Base-by-base conservation (phyloP, 2,797 vertebrate genomes). In the Melanotaenia maccullochi region DNA sequence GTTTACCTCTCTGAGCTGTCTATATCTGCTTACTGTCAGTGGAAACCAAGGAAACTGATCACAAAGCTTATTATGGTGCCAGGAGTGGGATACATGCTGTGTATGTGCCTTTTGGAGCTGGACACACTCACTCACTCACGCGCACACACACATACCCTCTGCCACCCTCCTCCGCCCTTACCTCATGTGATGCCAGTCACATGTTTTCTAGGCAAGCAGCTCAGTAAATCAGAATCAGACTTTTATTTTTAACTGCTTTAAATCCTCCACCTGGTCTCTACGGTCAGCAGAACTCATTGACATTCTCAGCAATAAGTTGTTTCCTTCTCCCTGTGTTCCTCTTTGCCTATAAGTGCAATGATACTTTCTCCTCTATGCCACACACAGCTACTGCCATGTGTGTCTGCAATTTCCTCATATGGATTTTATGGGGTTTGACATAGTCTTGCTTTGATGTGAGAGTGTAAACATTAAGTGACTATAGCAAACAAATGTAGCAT, bases 131-230 rank as follows among this genome's bases (percentile, higher is more conserved):
- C 7, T 33, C 63, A 44, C 57, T 55, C 60, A 68, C 56, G 65
- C 40, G 56, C 77, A 33, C 49, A 52, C 36, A 57, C 68, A 68
- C 24, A 57, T 36, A 64, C 52, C 12, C 65, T 62, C 57, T 80
- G 58, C 79, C 75, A 60, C 68, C 79, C 76, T 73, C 70, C 75
- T 70, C 49, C 87, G 65, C 82, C 69, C 76, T 68, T 85, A 58
- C 69, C 86, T 91, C 92, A 92, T 93, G 91, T 94, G 93, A 93
- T 95, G 83, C 87, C 86, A 93, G 91, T 95, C 93, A 93, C 93
- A 93, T 95, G 93, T 87, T 92, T 95, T 95, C 91, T 91, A 91
- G 91, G 86, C 91, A 94, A 85, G 87, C 88, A 70, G 89, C 90
- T 91, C 92, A 92, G 89, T 94, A 94, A 94, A 93, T 94, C 91